Base-by-base conservation (phyloP, 1,140 invertebrate species). In the Pissodes strobi region DNA sequence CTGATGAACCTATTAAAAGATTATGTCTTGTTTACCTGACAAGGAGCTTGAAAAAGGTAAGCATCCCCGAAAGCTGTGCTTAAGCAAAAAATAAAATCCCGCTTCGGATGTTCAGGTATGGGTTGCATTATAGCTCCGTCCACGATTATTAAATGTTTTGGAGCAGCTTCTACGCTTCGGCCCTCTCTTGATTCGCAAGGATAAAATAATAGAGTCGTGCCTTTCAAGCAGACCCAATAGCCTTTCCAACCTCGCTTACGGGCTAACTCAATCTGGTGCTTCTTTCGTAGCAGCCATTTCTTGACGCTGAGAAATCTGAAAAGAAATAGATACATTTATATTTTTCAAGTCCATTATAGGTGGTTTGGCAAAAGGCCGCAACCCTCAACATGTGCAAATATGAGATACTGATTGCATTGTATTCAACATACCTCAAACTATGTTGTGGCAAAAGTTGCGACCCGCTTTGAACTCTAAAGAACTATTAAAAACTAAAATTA, bases 71-170 rank as follows among this genome's bases (percentile, higher is more conserved):
- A 98, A 9, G 95, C 94, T 2, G 95, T 98, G 80, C 94, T 97
- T 63, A 98, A 84, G 78, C 95, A 98, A 84, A 98, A 98, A 79
- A 98, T 97, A 80, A 95, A 92, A 81, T 99, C 95, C 69, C 94
- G 84, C 80, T 97, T 98, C 0, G 96, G 96, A 81, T 99, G 95
- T 80, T 99, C 96, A 6, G 96, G 96, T 75, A 98, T 96, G 21
- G 95, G 93, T 81, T 98, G 96, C 90, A 97, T 95, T 75, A 99
- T 96, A 64, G 95, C 94, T 37, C 95, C 95, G 79, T 98, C 95
- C 64, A 99, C 93, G 76, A 97, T 96, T 79, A 97, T 97, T 70
- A 96, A 86, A 82, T 97, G 94, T 78, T 95, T 95, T 15, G 94
- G 94, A 12, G 93, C 91, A 17, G 92, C 90, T 77, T 97, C 94